A percentile compares a stretch with the other conserved stretches of the same genome.
phyloP scores from a whole-genome alignment of 1,140 invertebrate genomes.

The Eriosoma lanigerum region DNA sequence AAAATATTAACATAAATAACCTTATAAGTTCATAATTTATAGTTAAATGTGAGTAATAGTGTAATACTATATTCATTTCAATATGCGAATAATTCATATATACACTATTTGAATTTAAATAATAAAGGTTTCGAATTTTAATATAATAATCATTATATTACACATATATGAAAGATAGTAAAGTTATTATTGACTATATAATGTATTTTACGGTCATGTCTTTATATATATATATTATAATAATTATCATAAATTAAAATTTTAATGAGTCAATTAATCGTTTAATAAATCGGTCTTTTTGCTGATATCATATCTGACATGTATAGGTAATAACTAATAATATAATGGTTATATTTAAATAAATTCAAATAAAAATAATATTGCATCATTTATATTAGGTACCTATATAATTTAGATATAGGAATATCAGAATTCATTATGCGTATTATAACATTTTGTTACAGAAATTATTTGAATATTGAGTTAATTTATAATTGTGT shows the following conservation, averaged over 20 bases:
- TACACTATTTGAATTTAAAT: background rate
- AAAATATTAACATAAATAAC: too few species aligned
- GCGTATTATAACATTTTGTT: background rate
- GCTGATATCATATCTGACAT: background rate
- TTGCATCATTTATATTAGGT: too few species aligned
- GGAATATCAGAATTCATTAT: too few species aligned
- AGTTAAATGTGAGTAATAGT: background rate
- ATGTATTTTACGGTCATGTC: too few species aligned
- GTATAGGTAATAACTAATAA: too few species aligned
- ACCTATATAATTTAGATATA: too few species aligned
- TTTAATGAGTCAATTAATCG: background rate
- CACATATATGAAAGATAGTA: too few species aligned
- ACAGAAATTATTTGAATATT: background rate
- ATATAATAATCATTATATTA: background rate
- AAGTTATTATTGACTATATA: too few species aligned
- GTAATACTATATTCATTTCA: too few species aligned
- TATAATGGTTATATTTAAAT: too few species aligned
- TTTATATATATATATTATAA: background rate
- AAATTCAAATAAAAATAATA: constrained; percentile 4
- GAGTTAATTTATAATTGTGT: background rate
- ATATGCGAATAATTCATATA: too few species aligned
- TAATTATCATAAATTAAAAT: background rate
- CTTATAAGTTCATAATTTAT: too few species aligned
- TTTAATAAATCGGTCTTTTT: background rate
- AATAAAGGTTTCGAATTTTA: background rate